phyloP scores from a whole-genome alignment of 2,888 invertebrate genomes.

The Nomada flava region DNA sequence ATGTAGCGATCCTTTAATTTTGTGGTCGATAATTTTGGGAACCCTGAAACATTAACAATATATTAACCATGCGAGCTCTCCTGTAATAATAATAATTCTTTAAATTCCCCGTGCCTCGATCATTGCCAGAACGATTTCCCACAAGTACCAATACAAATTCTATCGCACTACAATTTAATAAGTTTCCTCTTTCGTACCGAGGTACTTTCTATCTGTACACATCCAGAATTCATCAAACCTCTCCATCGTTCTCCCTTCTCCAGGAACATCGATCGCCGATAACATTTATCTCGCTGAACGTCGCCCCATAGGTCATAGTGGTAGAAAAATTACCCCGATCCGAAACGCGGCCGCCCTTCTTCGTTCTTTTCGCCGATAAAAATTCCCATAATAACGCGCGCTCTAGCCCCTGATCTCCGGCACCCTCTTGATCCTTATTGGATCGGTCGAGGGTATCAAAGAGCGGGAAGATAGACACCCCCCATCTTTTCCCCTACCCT shows the following conservation, averaged over 20 bases:
- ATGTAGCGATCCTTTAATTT: too few species aligned
- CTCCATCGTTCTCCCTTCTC: not conserved
- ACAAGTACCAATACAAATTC: too few species aligned
- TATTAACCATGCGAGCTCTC: too few species aligned
- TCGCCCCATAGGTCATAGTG: conserved; percentile 12
- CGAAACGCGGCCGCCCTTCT: conserved; percentile 12
- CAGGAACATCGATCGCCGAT: not conserved
- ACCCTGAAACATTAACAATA: too few species aligned
- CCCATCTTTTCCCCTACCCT: not conserved
- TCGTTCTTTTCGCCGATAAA: conserved; percentile 29
- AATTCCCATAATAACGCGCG: conserved; percentile 52
- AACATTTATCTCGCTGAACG: conserved; percentile 13
- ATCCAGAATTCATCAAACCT: too few species aligned
- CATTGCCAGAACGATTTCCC: too few species aligned
- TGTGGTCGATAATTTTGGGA: too few species aligned
- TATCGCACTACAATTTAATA: too few species aligned
- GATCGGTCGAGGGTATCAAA: conserved; percentile 54
- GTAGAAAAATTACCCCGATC: conserved; percentile 40
- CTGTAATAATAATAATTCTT: too few species aligned
- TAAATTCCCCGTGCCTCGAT: too few species aligned
- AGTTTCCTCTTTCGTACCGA: too few species aligned
- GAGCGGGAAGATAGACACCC: conserved; percentile 42
- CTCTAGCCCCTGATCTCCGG: conserved; percentile 36
- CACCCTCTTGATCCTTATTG: conserved; percentile 53
- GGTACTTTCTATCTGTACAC: too few species aligned